phyloP scores from a whole-genome alignment of 1,140 invertebrate species.

The Marisa cornuarietis region DNA sequence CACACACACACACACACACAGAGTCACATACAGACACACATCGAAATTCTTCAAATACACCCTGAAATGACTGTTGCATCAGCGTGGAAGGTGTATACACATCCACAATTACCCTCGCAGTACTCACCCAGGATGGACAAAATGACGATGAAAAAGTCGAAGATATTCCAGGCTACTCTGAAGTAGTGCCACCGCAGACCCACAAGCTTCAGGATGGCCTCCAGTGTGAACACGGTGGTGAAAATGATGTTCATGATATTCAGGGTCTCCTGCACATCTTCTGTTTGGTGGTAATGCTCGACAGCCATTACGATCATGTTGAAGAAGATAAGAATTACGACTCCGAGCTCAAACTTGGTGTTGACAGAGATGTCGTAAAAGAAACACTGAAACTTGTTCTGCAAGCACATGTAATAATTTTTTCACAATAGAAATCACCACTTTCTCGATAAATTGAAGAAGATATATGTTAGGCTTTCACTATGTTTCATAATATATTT shows the following conservation, averaged over 20 bases:
- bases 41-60: too few species aligned
- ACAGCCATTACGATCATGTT: constrained; percentile 98
- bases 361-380: constrained; percentile 97
- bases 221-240: constrained; percentile 92
- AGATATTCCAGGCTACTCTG: constrained; percentile 94
- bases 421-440: neutral
- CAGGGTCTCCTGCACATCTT: constrained; percentile 83
- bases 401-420: constrained; percentile 29
- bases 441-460: too few species aligned
- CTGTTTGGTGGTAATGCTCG: constrained; percentile 91
- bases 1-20: too few species aligned
- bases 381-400: constrained; percentile 89
- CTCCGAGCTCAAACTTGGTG: constrained; percentile 92
- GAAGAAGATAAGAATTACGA: constrained; percentile 92
- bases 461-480: too few species aligned
- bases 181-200: constrained; percentile 94
- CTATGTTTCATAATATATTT: too few species aligned
- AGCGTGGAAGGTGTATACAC: too few species aligned
- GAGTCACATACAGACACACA: too few species aligned
- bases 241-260: constrained; percentile 97
- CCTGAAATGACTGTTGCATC: too few species aligned
- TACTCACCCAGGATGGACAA: constrained; percentile 83
- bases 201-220: constrained; percentile 93
- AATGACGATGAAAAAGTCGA: constrained; percentile 91
- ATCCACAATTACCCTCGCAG: constrained; percentile 63